phyloP scores from a whole-genome alignment of 35 echinoderm and acorn worm genomes.

The Stichopus chloronotus region DNA sequence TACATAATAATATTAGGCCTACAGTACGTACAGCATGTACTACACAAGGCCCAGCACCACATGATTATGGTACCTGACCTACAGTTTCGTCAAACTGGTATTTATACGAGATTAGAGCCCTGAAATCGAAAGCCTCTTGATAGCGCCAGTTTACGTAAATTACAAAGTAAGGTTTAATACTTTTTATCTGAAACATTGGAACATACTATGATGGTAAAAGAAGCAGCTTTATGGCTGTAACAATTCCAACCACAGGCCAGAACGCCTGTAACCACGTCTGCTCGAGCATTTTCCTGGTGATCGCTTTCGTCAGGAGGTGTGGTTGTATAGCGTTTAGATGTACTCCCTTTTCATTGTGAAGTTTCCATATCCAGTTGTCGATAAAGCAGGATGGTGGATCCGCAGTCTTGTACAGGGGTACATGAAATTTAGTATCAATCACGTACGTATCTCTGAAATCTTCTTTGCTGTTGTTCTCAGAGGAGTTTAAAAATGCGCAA shows the following conservation, averaged over 20 bases:
- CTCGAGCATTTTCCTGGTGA: not conserved
- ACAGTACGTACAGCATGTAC: not conserved
- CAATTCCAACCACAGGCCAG: conserved; percentile 62
- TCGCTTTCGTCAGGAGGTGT: no score
- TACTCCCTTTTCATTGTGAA: no score
- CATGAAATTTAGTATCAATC: no score
- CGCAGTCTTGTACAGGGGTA: no score
- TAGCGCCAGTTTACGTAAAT: not conserved
- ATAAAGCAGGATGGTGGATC: no score
- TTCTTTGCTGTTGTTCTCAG: no score
- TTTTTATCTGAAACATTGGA: not conserved
- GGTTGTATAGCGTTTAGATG: no score
- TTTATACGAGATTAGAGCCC: not conserved
- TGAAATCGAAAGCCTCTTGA: not conserved
- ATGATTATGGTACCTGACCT: not conserved
- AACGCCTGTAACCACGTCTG: conserved; percentile 18
- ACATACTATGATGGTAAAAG: conserved; percentile 92
- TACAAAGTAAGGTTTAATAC: not conserved
- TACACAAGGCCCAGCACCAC: not conserved
- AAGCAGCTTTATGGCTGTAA: conserved; percentile 71
- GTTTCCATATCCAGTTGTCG: no score
- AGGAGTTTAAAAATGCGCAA: no score
- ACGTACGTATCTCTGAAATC: no score
- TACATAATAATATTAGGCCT: not conserved
- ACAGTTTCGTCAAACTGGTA: not conserved